Evolutionary conservation across 2,797 vertebrate genomes (phyloP), one percentile per base, ranked within the genome.

Genomic region (Rhinatrema bivittatum): DNA sequence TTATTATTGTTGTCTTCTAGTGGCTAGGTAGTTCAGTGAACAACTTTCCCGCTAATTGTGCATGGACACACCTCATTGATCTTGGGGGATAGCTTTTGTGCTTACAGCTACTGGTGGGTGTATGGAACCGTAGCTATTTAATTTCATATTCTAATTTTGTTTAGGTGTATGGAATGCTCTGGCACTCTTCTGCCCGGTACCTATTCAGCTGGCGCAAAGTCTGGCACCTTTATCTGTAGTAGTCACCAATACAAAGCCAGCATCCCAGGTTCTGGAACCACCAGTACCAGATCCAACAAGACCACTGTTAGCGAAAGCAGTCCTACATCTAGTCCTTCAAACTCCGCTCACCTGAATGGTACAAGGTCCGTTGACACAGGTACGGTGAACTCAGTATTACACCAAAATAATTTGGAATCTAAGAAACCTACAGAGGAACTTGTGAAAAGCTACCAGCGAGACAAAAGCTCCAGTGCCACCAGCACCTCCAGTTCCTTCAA

Each of bases 121-220:
- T n/a, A n/a, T n/a, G n/a, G n/a, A n/a, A n/a, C n/a, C n/a, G n/a
- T n/a, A n/a, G n/a, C n/a, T n/a, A n/a, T n/a, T n/a, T n/a, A n/a
- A n/a, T n/a, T n/a, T n/a, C n/a, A n/a, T n/a, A n/a, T n/a, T n/a
- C n/a, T n/a, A n/a, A n/a, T n/a, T n/a, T n/a, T n/a, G n/a, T 44
- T 17, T 66, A 99, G 94, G 69, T 98, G 93, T 70, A 79, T 76
- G 11, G 81, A 88, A 24, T 95, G 93, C 44, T 87, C 76, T 47
- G 72, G 41, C 10, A 60, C 85, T 2, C 87, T 98, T 15, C 81
- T 86, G n/a, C 63, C 79, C 1, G 93, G 90, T 4, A 48, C 63
- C 53, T 95, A 90, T 70, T 84, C 72, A 59, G 33, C 75, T 9
- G 87, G 89, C 5, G 68, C 60, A 3, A 71, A 80, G 28, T 76